Evolutionary conservation across 2,797 vertebrate species (phyloP).

Genomic region (Spinus olivaceus): DNA sequence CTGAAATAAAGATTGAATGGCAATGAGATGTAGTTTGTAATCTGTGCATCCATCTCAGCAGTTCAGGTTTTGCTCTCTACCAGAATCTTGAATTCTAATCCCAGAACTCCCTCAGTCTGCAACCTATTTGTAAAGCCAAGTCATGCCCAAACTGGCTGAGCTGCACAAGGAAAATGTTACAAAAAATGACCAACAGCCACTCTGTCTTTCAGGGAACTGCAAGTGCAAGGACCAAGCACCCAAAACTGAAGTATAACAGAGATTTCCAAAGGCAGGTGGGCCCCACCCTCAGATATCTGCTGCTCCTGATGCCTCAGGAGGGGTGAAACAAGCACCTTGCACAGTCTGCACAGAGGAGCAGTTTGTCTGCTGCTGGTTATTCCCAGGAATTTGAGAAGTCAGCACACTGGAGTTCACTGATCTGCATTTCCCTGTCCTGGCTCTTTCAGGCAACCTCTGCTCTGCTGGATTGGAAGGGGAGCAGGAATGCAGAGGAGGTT

Average conservation of each 20-base stretch:
- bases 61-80: background rate
- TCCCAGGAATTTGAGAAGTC: background rate
- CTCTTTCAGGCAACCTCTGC: background rate
- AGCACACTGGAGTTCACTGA: background rate
- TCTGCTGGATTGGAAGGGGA: background rate
- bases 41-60: background rate
- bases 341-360: background rate
- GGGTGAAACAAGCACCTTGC: background rate
- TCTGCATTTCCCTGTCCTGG: background rate
- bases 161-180: background rate
- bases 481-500: background rate
- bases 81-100: background rate
- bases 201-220: background rate
- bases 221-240: background rate
- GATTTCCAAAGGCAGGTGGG: background rate
- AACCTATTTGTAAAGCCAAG: background rate
- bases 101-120: background rate
- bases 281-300: background rate
- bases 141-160: background rate
- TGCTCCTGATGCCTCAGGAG: background rate
- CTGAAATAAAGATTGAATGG: background rate
- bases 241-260: background rate
- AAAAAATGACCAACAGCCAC: background rate
- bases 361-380: background rate
- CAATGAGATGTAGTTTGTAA: background rate